Conservation (phyloP, 2,888 invertebrate genomes). For the Sphecodes monilicornis region DNA sequence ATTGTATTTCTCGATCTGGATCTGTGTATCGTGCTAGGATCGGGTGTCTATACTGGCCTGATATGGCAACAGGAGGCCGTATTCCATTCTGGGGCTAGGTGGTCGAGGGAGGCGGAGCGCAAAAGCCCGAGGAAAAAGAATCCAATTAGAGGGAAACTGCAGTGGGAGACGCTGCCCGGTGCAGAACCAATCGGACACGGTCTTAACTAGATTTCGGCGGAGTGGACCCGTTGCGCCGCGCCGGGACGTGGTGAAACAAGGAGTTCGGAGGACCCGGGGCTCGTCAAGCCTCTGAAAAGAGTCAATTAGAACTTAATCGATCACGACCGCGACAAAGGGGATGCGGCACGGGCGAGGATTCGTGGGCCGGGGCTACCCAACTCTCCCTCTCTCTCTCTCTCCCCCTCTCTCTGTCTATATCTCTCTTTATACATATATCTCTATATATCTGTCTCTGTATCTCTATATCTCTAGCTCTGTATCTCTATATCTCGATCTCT, state of each 20-base stretch:
- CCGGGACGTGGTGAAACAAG: slow-evolving; percentile 46
- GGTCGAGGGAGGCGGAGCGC: slow-evolving; percentile 15
- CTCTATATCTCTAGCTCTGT: too few species aligned
- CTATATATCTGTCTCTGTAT: too few species aligned
- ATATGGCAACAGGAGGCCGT: slow-evolving; percentile 14
- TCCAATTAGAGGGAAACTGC: slow-evolving; percentile 74
- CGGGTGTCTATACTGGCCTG: not conserved
- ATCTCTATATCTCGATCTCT: too few species aligned
- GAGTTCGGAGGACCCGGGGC: slow-evolving; percentile 27
- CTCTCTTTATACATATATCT: too few species aligned
- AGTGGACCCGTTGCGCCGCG: slow-evolving; percentile 54
- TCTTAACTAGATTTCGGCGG: slow-evolving; percentile 74
- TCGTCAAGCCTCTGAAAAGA: slow-evolving; percentile 47
- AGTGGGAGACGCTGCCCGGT: slow-evolving; percentile 60
- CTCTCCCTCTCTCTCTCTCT: not conserved
- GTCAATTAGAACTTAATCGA: slow-evolving; percentile 68
- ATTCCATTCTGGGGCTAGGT: slow-evolving; percentile 6
- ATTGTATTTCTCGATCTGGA: not conserved
- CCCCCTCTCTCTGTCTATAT: not conserved
- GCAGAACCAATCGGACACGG: slow-evolving; percentile 75
- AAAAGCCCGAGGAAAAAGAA: slow-evolving; percentile 63
- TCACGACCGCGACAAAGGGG: slow-evolving; percentile 20
- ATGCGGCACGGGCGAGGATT: not conserved
- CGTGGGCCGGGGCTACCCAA: not conserved
- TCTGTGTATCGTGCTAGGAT: not conserved